Conservation (phyloP, 2,113 vertebrate species). For the Prunella himalayana region DNA sequence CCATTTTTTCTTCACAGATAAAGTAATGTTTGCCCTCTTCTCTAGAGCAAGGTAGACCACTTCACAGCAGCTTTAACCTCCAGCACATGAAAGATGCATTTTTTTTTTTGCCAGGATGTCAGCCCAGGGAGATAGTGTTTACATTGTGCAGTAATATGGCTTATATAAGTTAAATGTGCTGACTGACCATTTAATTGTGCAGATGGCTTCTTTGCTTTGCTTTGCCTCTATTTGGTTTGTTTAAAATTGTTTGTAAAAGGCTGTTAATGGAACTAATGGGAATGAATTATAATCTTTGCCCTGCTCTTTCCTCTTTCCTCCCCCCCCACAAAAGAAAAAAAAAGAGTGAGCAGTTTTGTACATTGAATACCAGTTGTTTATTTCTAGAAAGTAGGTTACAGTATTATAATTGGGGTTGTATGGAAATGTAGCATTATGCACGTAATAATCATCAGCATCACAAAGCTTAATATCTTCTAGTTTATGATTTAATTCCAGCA, state of each 20-base stretch:
- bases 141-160: not conserved
- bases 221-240: not conserved
- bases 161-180: not conserved
- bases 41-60: not conserved
- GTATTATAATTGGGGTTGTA: not conserved
- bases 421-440: not conserved
- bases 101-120: not conserved
- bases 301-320: not conserved
- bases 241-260: conserved; percentile 14
- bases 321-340: fast-evolving
- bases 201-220: not conserved
- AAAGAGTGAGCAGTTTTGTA: not conserved
- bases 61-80: not conserved
- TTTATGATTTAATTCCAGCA: not conserved
- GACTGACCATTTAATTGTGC: not conserved
- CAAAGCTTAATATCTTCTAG: not conserved
- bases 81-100: not conserved
- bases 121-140: not conserved
- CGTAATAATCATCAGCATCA: not conserved
- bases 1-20: not conserved
- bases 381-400: not conserved
- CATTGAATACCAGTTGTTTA: not conserved
- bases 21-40: not conserved
- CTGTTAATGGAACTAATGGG: not conserved
- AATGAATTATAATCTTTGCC: not conserved